Percentiles rank a stretch among this genome's conserved stretches.
Conservation (phyloP, 2,888 invertebrate species). For the Heliconius charithonia region DNA sequence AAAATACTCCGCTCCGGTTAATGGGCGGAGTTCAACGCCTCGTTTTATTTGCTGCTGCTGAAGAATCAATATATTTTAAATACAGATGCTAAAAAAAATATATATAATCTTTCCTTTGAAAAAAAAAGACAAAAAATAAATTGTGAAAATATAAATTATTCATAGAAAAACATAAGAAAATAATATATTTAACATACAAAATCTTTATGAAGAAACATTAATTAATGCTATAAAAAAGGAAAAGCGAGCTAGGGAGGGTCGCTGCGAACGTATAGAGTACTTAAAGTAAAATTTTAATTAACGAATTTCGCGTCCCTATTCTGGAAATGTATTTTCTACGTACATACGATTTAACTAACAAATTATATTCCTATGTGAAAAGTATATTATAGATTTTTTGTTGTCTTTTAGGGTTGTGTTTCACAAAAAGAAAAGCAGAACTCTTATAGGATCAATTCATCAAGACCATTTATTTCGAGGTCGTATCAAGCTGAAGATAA, state of each 20-base stretch:
- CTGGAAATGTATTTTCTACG: background rate
- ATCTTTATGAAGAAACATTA: background rate
- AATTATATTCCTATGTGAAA: background rate
- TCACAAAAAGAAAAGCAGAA: too few species aligned
- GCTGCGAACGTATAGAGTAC: background rate
- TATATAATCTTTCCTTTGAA: too few species aligned
- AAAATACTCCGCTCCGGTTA: too few species aligned
- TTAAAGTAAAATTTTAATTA: constrained; percentile 8
- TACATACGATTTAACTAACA: background rate
- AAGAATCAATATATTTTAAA: too few species aligned
- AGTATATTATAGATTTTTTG: background rate
- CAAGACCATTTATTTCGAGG: too few species aligned
- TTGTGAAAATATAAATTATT: background rate
- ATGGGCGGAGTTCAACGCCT: too few species aligned
- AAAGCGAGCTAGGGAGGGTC: background rate
- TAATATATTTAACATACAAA: background rate
- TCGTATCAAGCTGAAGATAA: too few species aligned
- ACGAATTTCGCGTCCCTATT: constrained; percentile 6
- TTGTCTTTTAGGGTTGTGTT: background rate
- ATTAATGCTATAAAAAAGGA: background rate
- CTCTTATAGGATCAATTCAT: too few species aligned
- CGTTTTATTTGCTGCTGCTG: too few species aligned
- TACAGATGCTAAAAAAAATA: too few species aligned
- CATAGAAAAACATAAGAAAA: background rate
- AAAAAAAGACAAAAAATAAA: background rate